phyloP scores from a whole-genome alignment of 2,113 vertebrate species.

The Rhinogobius similis region DNA sequence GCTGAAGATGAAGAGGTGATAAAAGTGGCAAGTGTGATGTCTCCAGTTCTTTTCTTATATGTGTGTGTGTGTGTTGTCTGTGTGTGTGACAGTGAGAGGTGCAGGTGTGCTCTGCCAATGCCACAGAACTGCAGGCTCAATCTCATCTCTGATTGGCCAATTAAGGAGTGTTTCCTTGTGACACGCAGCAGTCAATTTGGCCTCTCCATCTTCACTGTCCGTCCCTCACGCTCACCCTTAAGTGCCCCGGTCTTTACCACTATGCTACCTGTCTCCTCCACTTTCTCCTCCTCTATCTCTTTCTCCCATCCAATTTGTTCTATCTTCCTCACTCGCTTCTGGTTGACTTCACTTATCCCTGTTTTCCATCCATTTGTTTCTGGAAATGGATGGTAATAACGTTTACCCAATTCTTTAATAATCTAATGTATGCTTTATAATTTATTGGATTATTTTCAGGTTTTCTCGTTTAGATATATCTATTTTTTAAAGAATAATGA shows the following conservation, averaged over 20 bases:
- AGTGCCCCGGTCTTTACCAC: conserved; percentile 56
- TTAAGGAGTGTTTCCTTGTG: conserved; percentile 75
- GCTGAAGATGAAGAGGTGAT: conserved; percentile 63
- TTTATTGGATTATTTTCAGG: background rate
- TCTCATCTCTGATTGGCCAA: conserved; percentile 73
- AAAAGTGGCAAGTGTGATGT: conserved; percentile 63
- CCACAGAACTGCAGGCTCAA: conserved; percentile 60
- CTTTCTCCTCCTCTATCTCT: conserved; percentile 46
- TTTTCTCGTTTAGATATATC: too few species aligned
- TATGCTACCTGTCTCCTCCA: conserved; percentile 61
- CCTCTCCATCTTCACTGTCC: conserved; percentile 43
- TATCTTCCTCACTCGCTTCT: conserved; percentile 35
- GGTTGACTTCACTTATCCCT: conserved; percentile 8
- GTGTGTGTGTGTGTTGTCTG: conserved; percentile 1
- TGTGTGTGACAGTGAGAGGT: conserved; percentile 18
- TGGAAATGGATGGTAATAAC: background rate
- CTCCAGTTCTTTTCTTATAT: conserved; percentile 34
- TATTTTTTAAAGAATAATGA: too few species aligned
- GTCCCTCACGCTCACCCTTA: conserved; percentile 53
- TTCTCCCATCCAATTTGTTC: conserved; percentile 51
- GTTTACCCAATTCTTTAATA: background rate
- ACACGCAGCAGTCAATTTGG: conserved; percentile 70
- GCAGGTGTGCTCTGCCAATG: conserved; percentile 56
- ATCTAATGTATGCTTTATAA: background rate
- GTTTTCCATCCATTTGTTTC: conserved; percentile 7